Evolutionary conservation across 2,113 vertebrate species (phyloP).

Genomic region (Dromaius novaehollandiae): DNA sequence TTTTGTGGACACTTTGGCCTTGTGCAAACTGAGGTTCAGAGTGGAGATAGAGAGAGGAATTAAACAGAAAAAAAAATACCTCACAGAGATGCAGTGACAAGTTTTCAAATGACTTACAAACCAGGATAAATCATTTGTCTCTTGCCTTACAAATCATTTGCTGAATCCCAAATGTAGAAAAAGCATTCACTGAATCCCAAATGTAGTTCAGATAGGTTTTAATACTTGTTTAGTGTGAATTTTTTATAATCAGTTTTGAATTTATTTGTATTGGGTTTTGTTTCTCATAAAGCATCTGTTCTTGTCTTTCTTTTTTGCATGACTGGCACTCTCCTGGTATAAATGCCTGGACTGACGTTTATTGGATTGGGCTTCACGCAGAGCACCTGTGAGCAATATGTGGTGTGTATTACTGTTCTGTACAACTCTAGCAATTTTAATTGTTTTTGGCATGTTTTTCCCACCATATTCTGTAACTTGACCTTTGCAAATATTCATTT

Average conservation of each 20-base stretch:
- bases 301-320: slow-evolving; percentile 46
- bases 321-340: slow-evolving; percentile 30
- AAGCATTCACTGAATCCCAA: slow-evolving; percentile 1
- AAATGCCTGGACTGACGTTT: slow-evolving; percentile 58
- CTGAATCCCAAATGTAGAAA: background rate
- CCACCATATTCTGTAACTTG: slow-evolving; percentile 42
- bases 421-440: slow-evolving; percentile 39
- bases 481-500: slow-evolving; percentile 53
- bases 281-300: slow-evolving; percentile 63
- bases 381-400: slow-evolving; percentile 63
- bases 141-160: slow-evolving; percentile 16
- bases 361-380: slow-evolving; percentile 51
- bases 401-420: slow-evolving; percentile 25
- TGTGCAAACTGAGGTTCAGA: background rate
- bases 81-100: background rate
- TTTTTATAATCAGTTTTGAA: slow-evolving; percentile 32
- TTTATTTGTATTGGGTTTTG: slow-evolving; percentile 55
- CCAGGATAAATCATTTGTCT: background rate
- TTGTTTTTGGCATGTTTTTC: slow-evolving; percentile 54
- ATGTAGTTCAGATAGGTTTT: background rate
- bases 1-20: background rate
- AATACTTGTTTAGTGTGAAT: slow-evolving; percentile 28
- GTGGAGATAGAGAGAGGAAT: background rate
- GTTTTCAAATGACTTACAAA: background rate
- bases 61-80: background rate